A percentile compares a stretch with the other conserved stretches of the same genome.
These are phyloP conservation scores for Pseudachorutes palmiensis DNA, from an alignment of 1,140 invertebrate species.

Conservation along the genomic window DNA sequence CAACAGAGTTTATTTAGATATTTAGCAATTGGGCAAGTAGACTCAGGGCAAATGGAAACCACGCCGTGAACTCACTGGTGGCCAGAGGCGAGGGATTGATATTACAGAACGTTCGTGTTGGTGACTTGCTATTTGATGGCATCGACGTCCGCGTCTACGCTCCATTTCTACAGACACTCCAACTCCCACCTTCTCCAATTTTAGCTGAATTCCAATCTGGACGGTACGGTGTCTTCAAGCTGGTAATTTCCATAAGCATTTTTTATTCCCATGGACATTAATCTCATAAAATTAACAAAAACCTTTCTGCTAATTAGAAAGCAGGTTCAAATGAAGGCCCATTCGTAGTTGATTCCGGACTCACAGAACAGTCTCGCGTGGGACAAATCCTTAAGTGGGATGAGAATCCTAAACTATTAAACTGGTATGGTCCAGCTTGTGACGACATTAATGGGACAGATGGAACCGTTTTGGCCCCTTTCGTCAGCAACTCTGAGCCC, in stretches of 20 bases:
- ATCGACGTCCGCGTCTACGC: conserved; percentile 22
- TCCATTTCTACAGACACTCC: conserved; percentile 19
- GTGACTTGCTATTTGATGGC: conserved; percentile 22
- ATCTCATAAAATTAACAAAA: too few species aligned
- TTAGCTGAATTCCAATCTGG: conserved; percentile 12
- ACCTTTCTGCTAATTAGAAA: too few species aligned
- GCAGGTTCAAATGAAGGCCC: conserved; percentile 18
- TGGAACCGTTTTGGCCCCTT: conserved; percentile 13
- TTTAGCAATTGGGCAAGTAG: conserved; percentile 12
- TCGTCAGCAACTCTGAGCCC: not conserved
- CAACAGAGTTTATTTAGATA: too few species aligned
- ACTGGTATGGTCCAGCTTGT: conserved; percentile 19
- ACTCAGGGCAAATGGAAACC: not conserved
- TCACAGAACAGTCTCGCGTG: not conserved
- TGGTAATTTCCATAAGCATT: conserved; percentile 11
- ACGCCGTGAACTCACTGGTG: conserved; percentile 5
- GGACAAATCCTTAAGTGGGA: conserved; percentile 21
- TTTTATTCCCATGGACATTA: not conserved
- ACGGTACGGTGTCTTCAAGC: conserved; percentile 22
- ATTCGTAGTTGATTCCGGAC: conserved; percentile 17
- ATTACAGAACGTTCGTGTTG: conserved; percentile 1
- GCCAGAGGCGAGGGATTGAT: conserved; percentile 18
- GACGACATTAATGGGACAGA: conserved; percentile 22
- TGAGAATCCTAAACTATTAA: not conserved
- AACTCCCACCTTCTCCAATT: not conserved